Evolutionary conservation across 1,140 invertebrate genomes (phyloP).

Genomic region (Cecropterus lyciades): DNA sequence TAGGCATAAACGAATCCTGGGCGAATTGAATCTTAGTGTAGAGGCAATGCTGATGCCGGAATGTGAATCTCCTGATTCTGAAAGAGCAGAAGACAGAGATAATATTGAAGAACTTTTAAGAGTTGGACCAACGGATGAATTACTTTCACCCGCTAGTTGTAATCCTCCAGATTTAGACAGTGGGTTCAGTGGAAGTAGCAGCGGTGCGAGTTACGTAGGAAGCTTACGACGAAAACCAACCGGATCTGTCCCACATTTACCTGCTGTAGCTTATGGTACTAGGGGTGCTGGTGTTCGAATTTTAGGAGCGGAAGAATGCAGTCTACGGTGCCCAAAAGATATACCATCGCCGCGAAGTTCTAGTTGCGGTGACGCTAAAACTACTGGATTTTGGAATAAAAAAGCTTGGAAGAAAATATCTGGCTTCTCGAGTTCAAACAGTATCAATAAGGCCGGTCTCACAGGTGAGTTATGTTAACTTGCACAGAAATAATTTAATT

Average conservation of each 20-base stretch:
- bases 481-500: not conserved
- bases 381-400: constrained; percentile 88
- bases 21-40: constrained; percentile 93
- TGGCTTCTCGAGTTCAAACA: constrained; percentile 88
- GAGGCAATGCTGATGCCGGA: constrained; percentile 95
- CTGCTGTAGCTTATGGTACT: constrained; percentile 81
- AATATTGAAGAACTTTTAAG: constrained; percentile 87
- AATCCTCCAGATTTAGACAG: constrained; percentile 90
- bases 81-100: constrained; percentile 83
- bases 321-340: constrained; percentile 64
- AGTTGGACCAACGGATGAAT: constrained; percentile 89
- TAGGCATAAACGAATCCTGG: constrained; percentile 91
- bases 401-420: constrained; percentile 91
- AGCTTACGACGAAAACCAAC: constrained; percentile 85
- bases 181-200: constrained; percentile 92
- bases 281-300: constrained; percentile 73
- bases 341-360: constrained; percentile 70
- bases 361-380: constrained; percentile 80
- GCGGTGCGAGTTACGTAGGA: constrained; percentile 90
- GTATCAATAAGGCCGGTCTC: constrained; percentile 86
- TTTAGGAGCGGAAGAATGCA: constrained; percentile 72
- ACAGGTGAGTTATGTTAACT: constrained; percentile 80
- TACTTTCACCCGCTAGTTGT: constrained; percentile 87
- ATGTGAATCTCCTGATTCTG: constrained; percentile 77
- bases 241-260: constrained; percentile 80